phyloP scores from a whole-genome alignment of 2,113 vertebrate species.

The Paratilapia polleni region DNA sequence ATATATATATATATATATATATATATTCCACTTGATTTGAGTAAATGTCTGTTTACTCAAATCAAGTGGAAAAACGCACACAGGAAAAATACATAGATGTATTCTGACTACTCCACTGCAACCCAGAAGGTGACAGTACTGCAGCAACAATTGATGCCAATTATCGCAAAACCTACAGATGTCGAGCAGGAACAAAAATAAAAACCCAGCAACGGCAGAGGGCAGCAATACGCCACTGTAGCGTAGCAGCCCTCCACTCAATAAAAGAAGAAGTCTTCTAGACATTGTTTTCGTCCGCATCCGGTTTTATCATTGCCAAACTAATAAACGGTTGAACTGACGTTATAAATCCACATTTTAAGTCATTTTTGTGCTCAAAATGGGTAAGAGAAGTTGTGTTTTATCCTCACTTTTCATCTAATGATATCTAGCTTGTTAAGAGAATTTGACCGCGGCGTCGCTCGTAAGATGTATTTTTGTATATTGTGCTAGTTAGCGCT shows the following conservation, averaged over 20 bases:
- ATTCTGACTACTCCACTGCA: neutral
- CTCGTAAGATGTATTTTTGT: neutral
- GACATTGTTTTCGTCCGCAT: neutral
- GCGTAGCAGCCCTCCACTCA: neutral
- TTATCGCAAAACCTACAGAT: neutral
- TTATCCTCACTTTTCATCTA: accelerated
- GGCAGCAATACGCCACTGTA: neutral
- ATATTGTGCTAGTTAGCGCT: neutral
- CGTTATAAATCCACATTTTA: neutral
- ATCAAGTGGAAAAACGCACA: neutral
- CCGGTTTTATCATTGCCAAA: neutral
- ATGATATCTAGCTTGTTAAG: accelerated
- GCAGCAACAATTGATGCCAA: neutral
- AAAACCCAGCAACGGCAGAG: neutral
- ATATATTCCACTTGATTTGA: too few relatives aligned
- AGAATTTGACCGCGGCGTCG: neutral
- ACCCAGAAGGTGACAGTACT: neutral
- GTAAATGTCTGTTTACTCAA: too few relatives aligned
- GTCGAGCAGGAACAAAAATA: neutral
- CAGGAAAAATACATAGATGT: neutral
- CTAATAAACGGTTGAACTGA: neutral
- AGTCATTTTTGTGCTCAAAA: neutral
- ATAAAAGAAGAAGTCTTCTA: neutral
- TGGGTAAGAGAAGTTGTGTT: neutral
- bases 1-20: too few relatives aligned